These are phyloP conservation scores for Apis dorsata DNA, from an alignment of 1,140 invertebrate species.

Conservation along the genomic window DNA sequence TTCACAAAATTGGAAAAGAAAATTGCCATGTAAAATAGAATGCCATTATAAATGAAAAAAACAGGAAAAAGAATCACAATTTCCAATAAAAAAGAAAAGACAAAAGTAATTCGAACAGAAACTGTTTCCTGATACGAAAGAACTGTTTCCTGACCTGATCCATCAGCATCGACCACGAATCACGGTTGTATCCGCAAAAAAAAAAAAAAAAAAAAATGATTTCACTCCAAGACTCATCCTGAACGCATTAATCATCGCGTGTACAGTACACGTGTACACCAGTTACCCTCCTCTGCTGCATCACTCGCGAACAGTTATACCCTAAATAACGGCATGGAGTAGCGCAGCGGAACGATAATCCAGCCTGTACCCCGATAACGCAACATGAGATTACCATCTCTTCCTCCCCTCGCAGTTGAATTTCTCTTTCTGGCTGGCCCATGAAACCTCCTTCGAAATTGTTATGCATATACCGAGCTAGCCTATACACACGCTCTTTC, in stretches of 20 bases:
- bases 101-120: too few relatives aligned
- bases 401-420: neutral
- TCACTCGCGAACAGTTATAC: slow-evolving; percentile 21
- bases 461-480: slow-evolving; percentile 37
- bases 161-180: neutral
- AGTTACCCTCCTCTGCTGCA: neutral
- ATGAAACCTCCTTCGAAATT: slow-evolving; percentile 45
- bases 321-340: slow-evolving; percentile 29
- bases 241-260: slow-evolving; percentile 28
- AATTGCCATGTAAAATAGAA: too few relatives aligned
- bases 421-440: slow-evolving; percentile 44
- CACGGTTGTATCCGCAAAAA: neutral
- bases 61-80: too few relatives aligned
- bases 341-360: slow-evolving; percentile 13
- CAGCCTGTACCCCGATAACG: slow-evolving; percentile 36
- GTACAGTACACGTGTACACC: slow-evolving; percentile 34
- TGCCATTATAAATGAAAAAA: too few relatives aligned
- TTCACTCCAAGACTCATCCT: neutral
- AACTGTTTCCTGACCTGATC: too few relatives aligned
- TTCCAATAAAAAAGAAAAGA: too few relatives aligned
- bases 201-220: neutral
- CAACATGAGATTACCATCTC: slow-evolving; percentile 49
- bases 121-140: too few relatives aligned
- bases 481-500: slow-evolving; percentile 9
- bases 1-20: too few relatives aligned